Conservation (phyloP, 2,888 invertebrate species). For the Pandemis cinnamomeana region DNA sequence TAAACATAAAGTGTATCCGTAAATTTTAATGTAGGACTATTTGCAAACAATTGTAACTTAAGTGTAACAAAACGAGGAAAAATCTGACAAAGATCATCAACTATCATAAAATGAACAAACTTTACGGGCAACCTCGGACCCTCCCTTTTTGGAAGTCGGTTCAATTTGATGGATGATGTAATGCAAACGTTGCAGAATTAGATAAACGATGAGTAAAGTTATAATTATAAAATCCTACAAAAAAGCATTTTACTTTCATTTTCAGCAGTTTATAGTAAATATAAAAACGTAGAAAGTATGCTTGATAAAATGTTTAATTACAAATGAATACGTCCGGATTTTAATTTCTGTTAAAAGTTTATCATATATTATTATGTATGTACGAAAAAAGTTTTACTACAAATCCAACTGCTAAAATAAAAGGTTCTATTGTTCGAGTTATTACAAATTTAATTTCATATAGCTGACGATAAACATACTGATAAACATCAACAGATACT, state of each 20-base stretch:
- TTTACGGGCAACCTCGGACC: no score
- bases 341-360: no score
- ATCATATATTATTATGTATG: no score
- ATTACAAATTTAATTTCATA: constrained; percentile 1
- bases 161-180: no score
- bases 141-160: no score
- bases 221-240: constrained; percentile 4
- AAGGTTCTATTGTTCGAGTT: background rate
- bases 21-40: background rate
- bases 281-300: background rate
- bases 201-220: background rate
- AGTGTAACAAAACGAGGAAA: no score
- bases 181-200: background rate
- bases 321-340: background rate
- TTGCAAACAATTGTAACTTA: background rate
- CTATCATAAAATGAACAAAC: no score
- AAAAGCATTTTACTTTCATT: background rate
- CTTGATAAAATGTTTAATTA: background rate
- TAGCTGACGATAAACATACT: constrained; percentile 38
- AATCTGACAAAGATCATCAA: no score
- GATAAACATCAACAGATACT: constrained; percentile 58
- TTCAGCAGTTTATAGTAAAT: background rate
- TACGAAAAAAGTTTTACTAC: no score
- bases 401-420: no score
- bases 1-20: background rate